Base-by-base conservation (phyloP, 2,797 vertebrate genomes). In the Simalia tracyae region DNA sequence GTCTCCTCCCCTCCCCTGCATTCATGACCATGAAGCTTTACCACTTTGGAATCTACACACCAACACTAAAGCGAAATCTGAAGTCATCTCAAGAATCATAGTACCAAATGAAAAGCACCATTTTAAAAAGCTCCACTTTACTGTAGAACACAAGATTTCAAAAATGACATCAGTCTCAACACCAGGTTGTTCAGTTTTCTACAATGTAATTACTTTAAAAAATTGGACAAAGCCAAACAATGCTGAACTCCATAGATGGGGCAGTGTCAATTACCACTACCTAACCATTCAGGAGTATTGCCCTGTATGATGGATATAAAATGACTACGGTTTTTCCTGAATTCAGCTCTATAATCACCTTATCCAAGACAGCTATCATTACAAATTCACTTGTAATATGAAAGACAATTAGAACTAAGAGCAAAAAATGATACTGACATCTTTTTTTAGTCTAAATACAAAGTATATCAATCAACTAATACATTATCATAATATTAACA, bases 401-500 rank as follows among this genome's bases (percentile, higher is more conserved):
- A 95, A 96, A 63, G 85, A 87, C 3, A 11, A 89, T 94, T 92
- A 95, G 95, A 94, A 96, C 93, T 15, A 1, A 95, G 17, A 89
- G 0, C 96, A 94, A 96, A 96, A 81, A 96, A 95, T 92, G 28
- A 95, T 1, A 61, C 93, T 93, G 96, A 96, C 95, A 86, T 94
- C 91, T 96, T 95, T 96, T 97, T 97, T 95, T 94, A 97, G 96
- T 97, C 96, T 96, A 96, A 97, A 97, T 97, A 94, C 95, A 95
- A 98, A 98, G 97, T 97, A 98, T 97, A 97, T 97, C 96, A 97
- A 97, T 97, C 97, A 98, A 97, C 96, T 97, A 97, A 98, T 97
- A 98, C 95, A 98, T 98, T 98, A 98, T 97, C 98, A 98, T 98
- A 98, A 97, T 97, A 98, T 98, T 98, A 98, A 98, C 97, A 98